Percentiles rank a stretch among this genome's conserved stretches.
Evolutionary conservation across 2,113 vertebrate genomes (phyloP).

Genomic region (Arenaria interpres): DNA sequence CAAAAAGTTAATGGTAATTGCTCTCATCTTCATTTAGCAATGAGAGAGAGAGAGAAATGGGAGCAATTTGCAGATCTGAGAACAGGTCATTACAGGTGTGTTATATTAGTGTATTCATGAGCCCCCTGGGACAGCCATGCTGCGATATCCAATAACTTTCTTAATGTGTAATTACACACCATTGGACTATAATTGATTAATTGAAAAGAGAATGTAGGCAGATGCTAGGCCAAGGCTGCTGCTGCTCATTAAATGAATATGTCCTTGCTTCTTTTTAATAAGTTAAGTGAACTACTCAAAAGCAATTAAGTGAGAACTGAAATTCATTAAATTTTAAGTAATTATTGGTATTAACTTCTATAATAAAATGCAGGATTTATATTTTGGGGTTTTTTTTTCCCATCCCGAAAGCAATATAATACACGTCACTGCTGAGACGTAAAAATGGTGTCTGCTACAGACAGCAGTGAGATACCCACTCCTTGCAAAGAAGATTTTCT

Average conservation of each 20-base stretch:
- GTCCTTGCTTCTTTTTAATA: slow-evolving; percentile 81
- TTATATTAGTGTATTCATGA: slow-evolving; percentile 81
- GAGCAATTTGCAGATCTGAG: slow-evolving; percentile 75
- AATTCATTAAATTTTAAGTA: slow-evolving; percentile 83
- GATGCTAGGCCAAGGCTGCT: slow-evolving; percentile 78
- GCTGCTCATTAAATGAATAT: slow-evolving; percentile 79
- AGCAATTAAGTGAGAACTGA: slow-evolving; percentile 79
- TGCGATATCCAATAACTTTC: slow-evolving; percentile 81
- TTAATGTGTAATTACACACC: slow-evolving; percentile 84
- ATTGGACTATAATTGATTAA: slow-evolving; percentile 84
- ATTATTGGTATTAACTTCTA: slow-evolving; percentile 78
- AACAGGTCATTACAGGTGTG: slow-evolving; percentile 82
- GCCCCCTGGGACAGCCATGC: slow-evolving; percentile 74
- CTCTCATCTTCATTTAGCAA: slow-evolving; percentile 76
- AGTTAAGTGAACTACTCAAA: slow-evolving; percentile 80
- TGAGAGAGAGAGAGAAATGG: slow-evolving; percentile 71
- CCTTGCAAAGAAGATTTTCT: neutral
- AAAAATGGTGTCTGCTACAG: neutral
- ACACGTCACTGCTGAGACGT: neutral
- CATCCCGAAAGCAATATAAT: slow-evolving; percentile 56
- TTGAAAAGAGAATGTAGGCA: slow-evolving; percentile 83
- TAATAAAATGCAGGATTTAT: slow-evolving; percentile 75
- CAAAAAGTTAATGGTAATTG: slow-evolving; percentile 78
- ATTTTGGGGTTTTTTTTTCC: slow-evolving; percentile 27
- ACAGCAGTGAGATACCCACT: neutral